Evolutionary conservation across 2,797 vertebrate species (phyloP), one percentile per base, ranked within the genome.

Genomic region (Bryconaethiops microstoma): DNA sequence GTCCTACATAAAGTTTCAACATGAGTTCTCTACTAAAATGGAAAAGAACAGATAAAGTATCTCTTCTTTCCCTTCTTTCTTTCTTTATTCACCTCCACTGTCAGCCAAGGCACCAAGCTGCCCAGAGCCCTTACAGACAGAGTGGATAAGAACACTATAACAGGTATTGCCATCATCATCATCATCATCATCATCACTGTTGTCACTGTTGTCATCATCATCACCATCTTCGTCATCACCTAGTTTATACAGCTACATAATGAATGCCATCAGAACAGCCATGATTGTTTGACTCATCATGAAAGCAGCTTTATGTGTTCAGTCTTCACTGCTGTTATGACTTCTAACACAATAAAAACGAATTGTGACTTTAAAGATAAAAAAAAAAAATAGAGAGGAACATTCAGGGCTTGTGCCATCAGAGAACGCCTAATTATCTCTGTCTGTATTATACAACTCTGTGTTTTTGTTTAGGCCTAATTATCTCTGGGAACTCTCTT

Each of bases 11-110:
- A 65, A 57, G 52, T 67, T 74, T 80, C 50, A 63, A 14, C 13
- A 10, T 48, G 65, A 67, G 45, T 60, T 57, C 57, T 78, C 29
- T 7, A 23, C 23, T 42, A 35, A 75, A 77, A 78, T 67, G 84
- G 60, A 85, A 75, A 77, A 78, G 85, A 82, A 82, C 85, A 55
- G 23, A 70, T n/a, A n/a, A n/a, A n/a, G n/a, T 77, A 17, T 69
- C 23, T 69, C 52, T 73, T 39, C n/a, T 65, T 29, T 48, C n/a
- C n/a, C 21, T 71, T 64, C 48, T 55, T 54, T 54, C 35, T 23
- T 7, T 67, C 23, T 68, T 77, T 79, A 69, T 70, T 75, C 74
- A 19, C 73, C 48, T 42, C 48, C 45, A 7, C 35, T 68, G 80
- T 63, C 29, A 16, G 39, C 77, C 77, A 82, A 74, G 65, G 82